A percentile compares a stretch with the other conserved stretches of the same genome.
Evolutionary conservation across 1,140 invertebrate genomes (phyloP).

Genomic region (Branchinecta lindahli): DNA sequence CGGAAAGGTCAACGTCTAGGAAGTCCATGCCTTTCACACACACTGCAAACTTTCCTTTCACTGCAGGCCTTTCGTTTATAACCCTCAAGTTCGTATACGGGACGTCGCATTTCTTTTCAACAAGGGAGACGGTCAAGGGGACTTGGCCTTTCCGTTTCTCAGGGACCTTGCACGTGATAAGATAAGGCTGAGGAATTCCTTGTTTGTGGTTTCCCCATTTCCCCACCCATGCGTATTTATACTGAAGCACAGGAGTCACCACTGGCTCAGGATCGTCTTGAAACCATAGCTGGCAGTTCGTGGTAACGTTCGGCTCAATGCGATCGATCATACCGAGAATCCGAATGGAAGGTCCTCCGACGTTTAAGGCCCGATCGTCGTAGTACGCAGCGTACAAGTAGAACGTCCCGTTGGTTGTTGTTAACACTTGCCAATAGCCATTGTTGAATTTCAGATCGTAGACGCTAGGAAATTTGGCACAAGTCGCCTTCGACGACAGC

Average conservation of each 20-base stretch:
- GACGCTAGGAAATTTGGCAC: conserved; percentile 62
- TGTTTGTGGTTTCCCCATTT: conserved; percentile 90
- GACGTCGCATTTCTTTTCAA: conserved; percentile 64
- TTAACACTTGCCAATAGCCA: conserved; percentile 48
- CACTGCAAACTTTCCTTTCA: conserved; percentile 70
- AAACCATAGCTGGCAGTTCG: conserved; percentile 80
- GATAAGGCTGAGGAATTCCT: conserved; percentile 75
- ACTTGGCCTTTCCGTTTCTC: conserved; percentile 30
- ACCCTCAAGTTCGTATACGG: conserved; percentile 73
- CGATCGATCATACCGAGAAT: conserved; percentile 78
- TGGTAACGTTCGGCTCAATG: conserved; percentile 62
- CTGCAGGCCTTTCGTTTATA: conserved; percentile 53
- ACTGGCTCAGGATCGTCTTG: conserved; percentile 60
- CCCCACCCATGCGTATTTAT: conserved; percentile 84
- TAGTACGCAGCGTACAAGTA: conserved; percentile 78
- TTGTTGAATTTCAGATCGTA: conserved; percentile 83
- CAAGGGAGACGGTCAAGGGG: conserved; percentile 68
- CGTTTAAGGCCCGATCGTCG: conserved; percentile 56
- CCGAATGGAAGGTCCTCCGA: conserved; percentile 59
- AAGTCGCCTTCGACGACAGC: conserved; percentile 53
- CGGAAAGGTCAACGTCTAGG: conserved; percentile 72
- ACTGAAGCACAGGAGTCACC: conserved; percentile 55
- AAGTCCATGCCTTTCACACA: conserved; percentile 93
- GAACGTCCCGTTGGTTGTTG: conserved; percentile 64
- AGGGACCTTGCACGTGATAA: conserved; percentile 71